Conservation (phyloP, 2,113 vertebrate species). For the Rhipidura dahli region DNA sequence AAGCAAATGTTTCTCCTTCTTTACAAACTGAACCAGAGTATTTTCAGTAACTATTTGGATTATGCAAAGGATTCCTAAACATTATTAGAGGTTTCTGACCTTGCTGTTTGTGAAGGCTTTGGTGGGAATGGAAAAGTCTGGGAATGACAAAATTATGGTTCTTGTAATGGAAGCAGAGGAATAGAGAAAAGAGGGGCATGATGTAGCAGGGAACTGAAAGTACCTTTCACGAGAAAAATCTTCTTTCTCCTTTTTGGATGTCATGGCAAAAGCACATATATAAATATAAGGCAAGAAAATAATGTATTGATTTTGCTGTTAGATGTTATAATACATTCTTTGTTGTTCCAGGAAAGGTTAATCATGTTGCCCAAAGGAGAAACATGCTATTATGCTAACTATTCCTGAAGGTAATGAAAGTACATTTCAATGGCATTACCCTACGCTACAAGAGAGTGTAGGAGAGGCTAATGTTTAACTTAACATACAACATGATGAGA, state of each 20-base stretch:
- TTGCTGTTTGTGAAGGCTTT: not conserved
- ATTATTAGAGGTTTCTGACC: not conserved
- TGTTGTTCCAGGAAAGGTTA: constrained; percentile 34
- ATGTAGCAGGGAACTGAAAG: not conserved
- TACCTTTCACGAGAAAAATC: not conserved
- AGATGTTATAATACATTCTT: not conserved
- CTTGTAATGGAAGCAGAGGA: not conserved
- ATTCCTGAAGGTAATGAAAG: constrained; percentile 21
- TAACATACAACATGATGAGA: not conserved
- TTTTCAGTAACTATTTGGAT: not conserved
- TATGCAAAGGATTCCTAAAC: not conserved
- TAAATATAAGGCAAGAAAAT: constrained; percentile 17
- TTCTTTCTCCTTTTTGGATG: not conserved
- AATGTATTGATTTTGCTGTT: constrained; percentile 46
- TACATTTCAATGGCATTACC: constrained; percentile 33
- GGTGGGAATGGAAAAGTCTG: not conserved
- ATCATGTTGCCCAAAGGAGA: not conserved
- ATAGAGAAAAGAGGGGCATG: not conserved
- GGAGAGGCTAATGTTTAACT: constrained; percentile 1
- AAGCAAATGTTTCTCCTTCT: not conserved
- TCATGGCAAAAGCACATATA: not conserved
- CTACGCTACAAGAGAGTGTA: not conserved
- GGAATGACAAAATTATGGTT: not conserved
- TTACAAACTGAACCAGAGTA: not conserved
- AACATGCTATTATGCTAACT: constrained; percentile 8